Conservation (phyloP, 1,140 invertebrate genomes). For the Trachymyrmex cornetzi region DNA sequence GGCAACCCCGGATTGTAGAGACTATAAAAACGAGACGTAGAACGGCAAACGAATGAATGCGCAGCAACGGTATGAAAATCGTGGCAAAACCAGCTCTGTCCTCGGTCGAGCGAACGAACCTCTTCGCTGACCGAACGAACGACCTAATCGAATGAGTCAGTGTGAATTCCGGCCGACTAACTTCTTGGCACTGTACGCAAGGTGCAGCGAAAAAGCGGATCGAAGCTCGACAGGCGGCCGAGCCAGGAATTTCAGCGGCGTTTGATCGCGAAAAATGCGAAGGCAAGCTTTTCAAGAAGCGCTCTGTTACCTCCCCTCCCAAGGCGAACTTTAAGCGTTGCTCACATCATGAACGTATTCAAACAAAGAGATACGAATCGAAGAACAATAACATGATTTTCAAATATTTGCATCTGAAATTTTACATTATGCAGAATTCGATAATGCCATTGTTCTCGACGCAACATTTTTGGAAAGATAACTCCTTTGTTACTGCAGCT, state of each 20-base stretch:
- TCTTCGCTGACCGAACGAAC: slow-evolving; percentile 40
- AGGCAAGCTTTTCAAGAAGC: slow-evolving; percentile 60
- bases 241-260: slow-evolving; percentile 58
- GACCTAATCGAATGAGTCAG: slow-evolving; percentile 65
- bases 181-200: slow-evolving; percentile 60
- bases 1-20: slow-evolving; percentile 3
- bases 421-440: slow-evolving; percentile 17
- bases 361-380: slow-evolving; percentile 16
- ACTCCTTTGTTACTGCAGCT: not conserved
- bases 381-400: not conserved
- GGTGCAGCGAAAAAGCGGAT: slow-evolving; percentile 60
- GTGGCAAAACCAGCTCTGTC: slow-evolving; percentile 55
- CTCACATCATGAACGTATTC: slow-evolving; percentile 34
- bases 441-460: not conserved
- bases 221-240: slow-evolving; percentile 55
- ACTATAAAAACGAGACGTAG: slow-evolving; percentile 44
- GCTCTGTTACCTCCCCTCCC: not conserved
- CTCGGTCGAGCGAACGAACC: slow-evolving; percentile 29
- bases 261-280: slow-evolving; percentile 65
- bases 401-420: slow-evolving; percentile 13
- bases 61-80: slow-evolving; percentile 55
- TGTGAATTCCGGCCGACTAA: slow-evolving; percentile 64
- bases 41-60: slow-evolving; percentile 29
- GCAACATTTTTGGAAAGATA: too few relatives aligned
- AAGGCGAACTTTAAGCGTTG: slow-evolving; percentile 14